Evolutionary conservation across 2,888 invertebrate species (phyloP).

Genomic region (Gari tellinella): DNA sequence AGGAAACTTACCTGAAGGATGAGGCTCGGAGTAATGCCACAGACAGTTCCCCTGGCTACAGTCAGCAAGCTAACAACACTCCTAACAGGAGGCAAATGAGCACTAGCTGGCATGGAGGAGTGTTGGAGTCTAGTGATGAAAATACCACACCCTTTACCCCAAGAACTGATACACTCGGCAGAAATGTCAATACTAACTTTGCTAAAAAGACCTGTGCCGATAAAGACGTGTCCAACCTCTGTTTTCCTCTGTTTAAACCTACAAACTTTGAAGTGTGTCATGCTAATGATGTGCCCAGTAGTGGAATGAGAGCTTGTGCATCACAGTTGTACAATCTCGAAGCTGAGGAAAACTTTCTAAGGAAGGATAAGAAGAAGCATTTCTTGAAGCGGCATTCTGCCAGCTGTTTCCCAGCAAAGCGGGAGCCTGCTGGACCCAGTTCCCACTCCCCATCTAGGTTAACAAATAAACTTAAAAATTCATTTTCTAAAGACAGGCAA

Average conservation of each 20-base stretch:
- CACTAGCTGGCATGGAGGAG: conserved; percentile 49
- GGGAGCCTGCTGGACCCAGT: background rate
- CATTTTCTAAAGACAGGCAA: conserved; percentile 17
- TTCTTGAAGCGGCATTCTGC: conserved; percentile 52
- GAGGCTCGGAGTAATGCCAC: no score
- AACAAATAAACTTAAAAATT: conserved; percentile 32
- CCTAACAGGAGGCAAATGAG: conserved; percentile 20
- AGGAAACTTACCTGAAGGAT: no score
- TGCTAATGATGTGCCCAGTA: conserved; percentile 36
- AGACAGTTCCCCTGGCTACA: no score
- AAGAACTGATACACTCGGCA: conserved; percentile 43
- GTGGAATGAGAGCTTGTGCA: conserved; percentile 52
- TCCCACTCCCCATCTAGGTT: conserved; percentile 2
- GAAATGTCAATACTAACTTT: conserved; percentile 45
- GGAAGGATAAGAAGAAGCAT: conserved; percentile 44
- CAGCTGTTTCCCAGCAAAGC: conserved; percentile 38
- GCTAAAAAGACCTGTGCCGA: conserved; percentile 45
- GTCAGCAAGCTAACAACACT: no score
- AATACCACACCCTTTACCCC: conserved; percentile 19
- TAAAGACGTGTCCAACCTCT: conserved; percentile 56
- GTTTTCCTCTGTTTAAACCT: conserved; percentile 39
- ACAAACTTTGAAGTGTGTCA: conserved; percentile 23
- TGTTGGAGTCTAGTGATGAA: conserved; percentile 39
- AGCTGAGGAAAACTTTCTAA: conserved; percentile 33
- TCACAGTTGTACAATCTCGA: conserved; percentile 57